Evolutionary conservation across 2,888 invertebrate genomes (phyloP), one percentile per base, ranked within the genome.

Genomic region (Gastrophysa polygoni): DNA sequence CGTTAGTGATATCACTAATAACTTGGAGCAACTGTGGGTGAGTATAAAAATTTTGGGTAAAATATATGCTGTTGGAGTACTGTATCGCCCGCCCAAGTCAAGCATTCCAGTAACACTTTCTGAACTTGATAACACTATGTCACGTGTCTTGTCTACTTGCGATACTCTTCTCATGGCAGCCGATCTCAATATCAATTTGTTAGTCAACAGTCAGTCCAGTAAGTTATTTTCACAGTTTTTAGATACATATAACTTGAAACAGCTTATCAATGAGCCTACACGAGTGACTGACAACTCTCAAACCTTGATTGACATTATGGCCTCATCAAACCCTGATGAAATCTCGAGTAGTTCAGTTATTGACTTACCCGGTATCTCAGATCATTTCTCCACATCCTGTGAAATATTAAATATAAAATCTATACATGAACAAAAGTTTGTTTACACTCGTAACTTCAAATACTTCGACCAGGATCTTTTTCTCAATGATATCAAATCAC

Each of bases 321-420:
- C 11, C 14, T 24, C 54, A 54, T 54, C 54, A 38, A 20, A 54
- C 54, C 18, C 21, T 38, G 38, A 54, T 34, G 21, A n/a, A 18
- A 38, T 54, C 21, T 18, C 54, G 2, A 54, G 18, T 18, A 38
- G 54, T 38, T 38, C 18, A 38, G 38, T 54, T 11, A 18, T 54
- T 34, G 54, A 54, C n/a, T 38, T 54, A 38, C 54, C 32, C n/a
- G 38, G 54, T n/a, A 18, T 38, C 20, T 54, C 54, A 18, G 34
- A 38, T 32, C 29, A 32, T 32, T 32, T 32, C 10, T 8, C 29
- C 10, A 32, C 29, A 8, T 32, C 29, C 6, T 32, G 29, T 32
- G 29, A 8, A 32, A 32, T 32, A 5, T 32, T 10, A 10, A 32
- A 32, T 7, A 8, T 32, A 4, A 32, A 32, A 10, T 32, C 29